phyloP scores from a whole-genome alignment of 2,797 vertebrate species.

The Arremon aurantiirostris region DNA sequence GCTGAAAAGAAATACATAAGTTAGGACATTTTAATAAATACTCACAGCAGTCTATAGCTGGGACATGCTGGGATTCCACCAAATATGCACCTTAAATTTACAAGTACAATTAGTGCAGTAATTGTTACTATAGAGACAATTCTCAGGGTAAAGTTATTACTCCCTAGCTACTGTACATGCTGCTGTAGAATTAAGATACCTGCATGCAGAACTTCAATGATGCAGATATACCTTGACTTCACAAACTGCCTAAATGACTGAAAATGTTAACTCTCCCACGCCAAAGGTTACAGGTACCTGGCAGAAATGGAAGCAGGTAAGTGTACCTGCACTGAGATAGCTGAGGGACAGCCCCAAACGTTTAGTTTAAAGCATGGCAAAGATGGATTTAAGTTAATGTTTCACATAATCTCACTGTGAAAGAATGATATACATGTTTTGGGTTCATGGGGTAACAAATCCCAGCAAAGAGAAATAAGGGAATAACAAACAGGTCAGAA shows the following conservation, averaged over 20 bases:
- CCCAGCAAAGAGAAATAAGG: not conserved
- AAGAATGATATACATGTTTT: not conserved
- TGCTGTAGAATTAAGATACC: not conserved
- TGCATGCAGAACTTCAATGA: not conserved
- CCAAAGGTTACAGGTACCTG: not conserved
- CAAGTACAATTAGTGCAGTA: not conserved
- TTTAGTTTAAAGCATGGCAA: not conserved
- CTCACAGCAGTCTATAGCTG: not conserved
- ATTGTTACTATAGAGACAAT: not conserved
- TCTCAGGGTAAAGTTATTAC: not conserved
- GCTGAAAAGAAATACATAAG: slow-evolving; percentile 46
- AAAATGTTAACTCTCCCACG: not conserved
- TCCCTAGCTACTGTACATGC: not conserved
- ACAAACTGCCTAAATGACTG: not conserved
- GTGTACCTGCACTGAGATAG: not conserved
- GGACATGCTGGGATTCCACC: not conserved
- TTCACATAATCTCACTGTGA: not conserved
- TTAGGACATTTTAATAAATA: slow-evolving; percentile 15
- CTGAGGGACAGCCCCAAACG: not conserved
- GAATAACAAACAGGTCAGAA: not conserved
- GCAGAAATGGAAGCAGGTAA: not conserved
- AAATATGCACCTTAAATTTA: not conserved
- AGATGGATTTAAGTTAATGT: not conserved
- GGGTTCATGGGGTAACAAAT: not conserved
- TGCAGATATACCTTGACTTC: not conserved